These are phyloP conservation scores for Mystacornis crossleyi DNA, from an alignment of 2,113 vertebrate genomes.

Conservation along the genomic window DNA sequence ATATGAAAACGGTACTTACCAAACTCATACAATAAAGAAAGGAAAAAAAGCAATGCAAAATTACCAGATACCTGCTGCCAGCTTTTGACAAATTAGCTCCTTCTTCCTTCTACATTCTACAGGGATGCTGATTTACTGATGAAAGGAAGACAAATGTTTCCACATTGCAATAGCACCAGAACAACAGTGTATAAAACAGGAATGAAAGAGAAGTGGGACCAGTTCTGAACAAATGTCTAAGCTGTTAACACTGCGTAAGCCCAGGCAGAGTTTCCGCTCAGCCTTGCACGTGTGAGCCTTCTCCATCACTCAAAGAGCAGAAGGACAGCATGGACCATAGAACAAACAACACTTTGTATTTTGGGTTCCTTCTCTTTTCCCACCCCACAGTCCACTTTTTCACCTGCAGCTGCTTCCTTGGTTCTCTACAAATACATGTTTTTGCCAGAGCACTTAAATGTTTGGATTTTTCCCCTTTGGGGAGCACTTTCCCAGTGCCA, in stretches of 20 bases:
- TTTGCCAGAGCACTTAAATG: not conserved
- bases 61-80: not conserved
- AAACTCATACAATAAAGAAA: not conserved
- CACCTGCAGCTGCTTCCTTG: not conserved
- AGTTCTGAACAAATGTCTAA: not conserved
- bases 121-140: not conserved
- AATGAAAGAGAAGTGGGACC: not conserved
- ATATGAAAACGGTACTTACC: not conserved
- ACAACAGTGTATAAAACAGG: not conserved
- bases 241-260: not conserved
- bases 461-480: not conserved
- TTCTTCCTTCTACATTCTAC: not conserved
- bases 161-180: not conserved
- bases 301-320: not conserved
- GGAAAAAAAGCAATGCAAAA: not conserved
- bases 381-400: not conserved
- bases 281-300: accelerated
- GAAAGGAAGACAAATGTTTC: not conserved
- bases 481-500: not conserved
- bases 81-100: not conserved
- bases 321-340: not conserved
- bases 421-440: not conserved
- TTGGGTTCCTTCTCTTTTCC: not conserved
- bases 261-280: not conserved
- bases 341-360: not conserved